Conservation (phyloP, 2,113 vertebrate species). For the Pluvialis apricaria region DNA sequence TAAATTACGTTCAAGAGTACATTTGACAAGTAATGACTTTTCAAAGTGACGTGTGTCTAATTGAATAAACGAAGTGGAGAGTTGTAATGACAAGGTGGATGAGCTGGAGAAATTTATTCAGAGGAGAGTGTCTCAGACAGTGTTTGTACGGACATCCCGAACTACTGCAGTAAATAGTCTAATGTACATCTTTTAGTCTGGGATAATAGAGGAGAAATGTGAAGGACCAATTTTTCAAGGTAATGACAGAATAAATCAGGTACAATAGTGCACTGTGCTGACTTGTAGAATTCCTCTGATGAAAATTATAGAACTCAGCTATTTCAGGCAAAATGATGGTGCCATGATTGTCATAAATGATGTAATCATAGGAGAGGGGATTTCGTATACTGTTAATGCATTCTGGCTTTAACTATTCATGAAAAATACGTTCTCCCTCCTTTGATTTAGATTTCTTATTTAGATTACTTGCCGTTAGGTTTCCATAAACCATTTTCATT, state of each 20-base stretch:
- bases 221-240: conserved; percentile 82
- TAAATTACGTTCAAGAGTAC: conserved; percentile 57
- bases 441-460: conserved; percentile 59
- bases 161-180: conserved; percentile 79
- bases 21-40: conserved; percentile 71
- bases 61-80: conserved; percentile 75
- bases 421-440: conserved; percentile 43
- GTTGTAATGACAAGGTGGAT: conserved; percentile 67
- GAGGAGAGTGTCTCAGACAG: conserved; percentile 50
- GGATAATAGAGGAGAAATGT: conserved; percentile 79
- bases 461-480: conserved; percentile 61
- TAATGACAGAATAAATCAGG: conserved; percentile 87
- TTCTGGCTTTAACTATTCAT: conserved; percentile 62
- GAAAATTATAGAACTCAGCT: conserved; percentile 78
- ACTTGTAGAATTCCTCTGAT: conserved; percentile 69
- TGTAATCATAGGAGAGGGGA: conserved; percentile 61
- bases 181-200: conserved; percentile 75
- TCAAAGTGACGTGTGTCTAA: conserved; percentile 73
- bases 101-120: conserved; percentile 60
- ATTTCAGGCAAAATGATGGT: conserved; percentile 73
- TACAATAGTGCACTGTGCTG: conserved; percentile 68
- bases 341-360: conserved; percentile 71
- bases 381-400: conserved; percentile 44
- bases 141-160: conserved; percentile 67
- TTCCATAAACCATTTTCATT: conserved; percentile 54